phyloP scores from a whole-genome alignment of 1,140 invertebrate species.

The Heliconius eleuchia region DNA sequence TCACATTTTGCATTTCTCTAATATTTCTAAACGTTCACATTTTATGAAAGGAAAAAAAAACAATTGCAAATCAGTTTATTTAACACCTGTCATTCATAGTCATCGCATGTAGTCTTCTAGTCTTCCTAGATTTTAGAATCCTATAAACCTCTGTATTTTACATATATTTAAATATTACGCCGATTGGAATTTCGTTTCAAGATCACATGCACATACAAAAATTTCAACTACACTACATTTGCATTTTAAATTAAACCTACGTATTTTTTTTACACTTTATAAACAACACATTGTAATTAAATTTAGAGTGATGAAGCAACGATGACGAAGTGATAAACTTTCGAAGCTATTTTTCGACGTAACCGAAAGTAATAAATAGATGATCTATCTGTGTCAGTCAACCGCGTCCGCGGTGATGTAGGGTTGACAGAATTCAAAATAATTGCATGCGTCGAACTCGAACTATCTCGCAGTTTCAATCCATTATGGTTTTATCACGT shows the following conservation, averaged over 20 bases:
- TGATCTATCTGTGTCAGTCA: constrained; percentile 13
- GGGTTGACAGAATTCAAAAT: constrained; percentile 5
- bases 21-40: too few relatives aligned
- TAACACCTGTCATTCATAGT: too few relatives aligned
- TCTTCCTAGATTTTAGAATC: too few relatives aligned
- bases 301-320: not conserved
- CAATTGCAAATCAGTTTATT: too few relatives aligned
- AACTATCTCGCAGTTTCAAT: constrained; percentile 10
- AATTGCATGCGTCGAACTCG: constrained; percentile 1
- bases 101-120: too few relatives aligned
- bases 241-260: not conserved
- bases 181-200: not conserved
- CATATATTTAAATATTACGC: not conserved
- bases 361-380: constrained; percentile 8
- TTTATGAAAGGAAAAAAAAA: too few relatives aligned
- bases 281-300: not conserved
- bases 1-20: too few relatives aligned
- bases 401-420: constrained; percentile 6
- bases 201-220: not conserved
- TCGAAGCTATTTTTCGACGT: not conserved
- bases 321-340: not conserved
- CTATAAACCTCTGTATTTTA: not conserved
- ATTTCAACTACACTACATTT: not conserved
- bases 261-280: not conserved
- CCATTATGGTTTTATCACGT: not conserved